phyloP scores from a whole-genome alignment of 2,113 vertebrate genomes.

The Pipra filicauda region DNA sequence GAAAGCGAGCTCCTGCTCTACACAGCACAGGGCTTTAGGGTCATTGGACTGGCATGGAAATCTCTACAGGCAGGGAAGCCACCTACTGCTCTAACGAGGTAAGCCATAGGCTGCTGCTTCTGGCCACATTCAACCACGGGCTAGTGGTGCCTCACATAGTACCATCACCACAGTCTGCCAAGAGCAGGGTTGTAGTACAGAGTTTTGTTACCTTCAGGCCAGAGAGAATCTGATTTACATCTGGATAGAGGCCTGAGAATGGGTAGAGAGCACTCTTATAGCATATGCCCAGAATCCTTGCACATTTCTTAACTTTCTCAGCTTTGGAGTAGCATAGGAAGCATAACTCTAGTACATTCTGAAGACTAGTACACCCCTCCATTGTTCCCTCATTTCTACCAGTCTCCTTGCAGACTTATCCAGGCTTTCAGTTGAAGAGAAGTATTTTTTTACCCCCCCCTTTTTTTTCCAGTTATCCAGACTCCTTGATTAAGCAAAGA shows the following conservation, averaged over 20 bases:
- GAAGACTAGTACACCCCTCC: not conserved
- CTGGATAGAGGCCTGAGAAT: not conserved
- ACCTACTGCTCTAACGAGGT: conserved; percentile 60
- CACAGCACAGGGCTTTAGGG: conserved; percentile 76
- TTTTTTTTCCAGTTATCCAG: not conserved
- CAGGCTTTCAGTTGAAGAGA: not conserved
- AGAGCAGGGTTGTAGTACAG: not conserved
- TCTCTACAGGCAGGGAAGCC: conserved; percentile 32
- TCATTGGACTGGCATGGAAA: conserved; percentile 78
- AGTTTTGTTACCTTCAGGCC: not conserved
- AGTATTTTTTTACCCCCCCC: not conserved
- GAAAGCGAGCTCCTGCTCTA: conserved; percentile 73
- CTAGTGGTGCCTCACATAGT: not conserved
- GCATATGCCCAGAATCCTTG: not conserved
- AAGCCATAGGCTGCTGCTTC: not conserved
- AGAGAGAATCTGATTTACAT: not conserved
- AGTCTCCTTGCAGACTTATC: not conserved
- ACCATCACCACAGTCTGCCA: not conserved
- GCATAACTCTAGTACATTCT: not conserved
- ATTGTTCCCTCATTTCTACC: not conserved
- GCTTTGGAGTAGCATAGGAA: not conserved
- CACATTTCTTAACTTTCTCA: not conserved
- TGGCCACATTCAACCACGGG: not conserved
- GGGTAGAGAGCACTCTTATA: not conserved
- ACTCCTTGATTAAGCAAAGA: not conserved